Evolutionary conservation across 1,140 invertebrate genomes (phyloP).

Genomic region (Sipha flava): DNA sequence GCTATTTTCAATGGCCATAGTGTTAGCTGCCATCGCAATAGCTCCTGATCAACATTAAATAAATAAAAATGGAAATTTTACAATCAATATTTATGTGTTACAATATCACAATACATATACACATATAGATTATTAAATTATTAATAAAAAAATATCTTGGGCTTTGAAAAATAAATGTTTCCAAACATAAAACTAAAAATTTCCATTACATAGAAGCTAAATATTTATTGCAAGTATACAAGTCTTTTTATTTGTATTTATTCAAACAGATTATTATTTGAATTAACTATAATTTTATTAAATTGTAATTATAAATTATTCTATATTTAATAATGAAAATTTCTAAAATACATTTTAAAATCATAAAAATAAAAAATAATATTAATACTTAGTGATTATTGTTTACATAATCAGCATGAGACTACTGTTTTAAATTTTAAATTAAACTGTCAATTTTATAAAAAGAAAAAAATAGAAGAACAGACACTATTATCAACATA

Average conservation of each 20-base stretch:
- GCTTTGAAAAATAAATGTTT: not conserved
- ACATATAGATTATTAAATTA: too few relatives aligned
- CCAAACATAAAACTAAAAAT: too few relatives aligned
- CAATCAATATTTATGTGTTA: not conserved
- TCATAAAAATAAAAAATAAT: not conserved
- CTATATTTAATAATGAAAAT: not conserved
- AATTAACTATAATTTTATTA: not conserved
- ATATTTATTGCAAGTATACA: not conserved
- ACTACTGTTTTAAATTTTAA: not conserved
- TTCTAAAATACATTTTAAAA: not conserved
- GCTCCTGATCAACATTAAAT: slow-evolving; percentile 4
- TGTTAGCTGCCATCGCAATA: slow-evolving; percentile 7
- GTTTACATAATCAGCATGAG: not conserved
- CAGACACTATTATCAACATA: not conserved
- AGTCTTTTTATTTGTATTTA: not conserved
- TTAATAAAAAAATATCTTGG: not conserved
- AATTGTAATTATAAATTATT: not conserved
- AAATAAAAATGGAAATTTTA: not conserved
- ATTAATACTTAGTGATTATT: not conserved
- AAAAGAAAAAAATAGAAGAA: not conserved
- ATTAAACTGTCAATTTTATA: not conserved
- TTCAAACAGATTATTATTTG: not conserved
- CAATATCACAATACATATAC: too few relatives aligned
- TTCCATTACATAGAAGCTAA: not conserved
- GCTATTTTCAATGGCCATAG: slow-evolving; percentile 21